Percentiles rank a stretch among this genome's conserved stretches.
phyloP scores from a whole-genome alignment of 23 tunicate genomes.

The Oikopleura dioica region DNA sequence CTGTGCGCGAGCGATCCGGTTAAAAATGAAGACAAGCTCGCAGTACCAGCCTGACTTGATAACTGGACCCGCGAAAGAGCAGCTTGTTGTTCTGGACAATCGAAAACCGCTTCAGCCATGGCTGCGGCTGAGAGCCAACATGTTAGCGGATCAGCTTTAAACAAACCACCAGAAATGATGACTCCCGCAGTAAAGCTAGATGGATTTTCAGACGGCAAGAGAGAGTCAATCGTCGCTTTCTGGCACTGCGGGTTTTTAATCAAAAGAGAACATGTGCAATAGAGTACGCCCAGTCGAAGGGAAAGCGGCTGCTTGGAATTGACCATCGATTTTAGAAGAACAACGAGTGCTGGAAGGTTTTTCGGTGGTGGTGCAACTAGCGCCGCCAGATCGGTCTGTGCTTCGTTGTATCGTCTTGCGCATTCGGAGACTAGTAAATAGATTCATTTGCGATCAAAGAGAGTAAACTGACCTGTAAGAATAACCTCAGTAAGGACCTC shows the following conservation, averaged over 20 bases:
- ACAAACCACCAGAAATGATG: constrained; percentile 64
- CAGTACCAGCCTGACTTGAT: no score
- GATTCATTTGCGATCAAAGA: not conserved
- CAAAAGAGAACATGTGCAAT: constrained; percentile 62
- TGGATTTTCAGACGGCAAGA: constrained; percentile 53
- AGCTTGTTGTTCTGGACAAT: no score
- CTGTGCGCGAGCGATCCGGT: no score
- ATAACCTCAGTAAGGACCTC: constrained; percentile 52
- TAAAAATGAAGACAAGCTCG: no score
- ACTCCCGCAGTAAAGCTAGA: constrained; percentile 71
- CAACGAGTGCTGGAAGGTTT: constrained; percentile 81
- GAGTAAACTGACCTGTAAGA: not conserved
- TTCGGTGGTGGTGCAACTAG: constrained; percentile 83
- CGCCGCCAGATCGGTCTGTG: constrained; percentile 31
- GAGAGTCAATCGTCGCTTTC: constrained; percentile 31
- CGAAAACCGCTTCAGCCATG: constrained; percentile 28
- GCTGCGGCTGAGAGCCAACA: constrained; percentile 90
- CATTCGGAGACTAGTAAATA: constrained; percentile 38
- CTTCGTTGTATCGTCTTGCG: constrained; percentile 39
- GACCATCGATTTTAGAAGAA: constrained; percentile 82
- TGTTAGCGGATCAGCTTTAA: constrained; percentile 59
- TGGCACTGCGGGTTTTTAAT: constrained; percentile 46
- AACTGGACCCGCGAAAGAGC: no score
- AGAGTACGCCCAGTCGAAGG: constrained; percentile 54
- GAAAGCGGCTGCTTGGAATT: constrained; percentile 62